Base-by-base conservation (phyloP, 2,888 invertebrate genomes). In the Cantharis flavilabris region DNA sequence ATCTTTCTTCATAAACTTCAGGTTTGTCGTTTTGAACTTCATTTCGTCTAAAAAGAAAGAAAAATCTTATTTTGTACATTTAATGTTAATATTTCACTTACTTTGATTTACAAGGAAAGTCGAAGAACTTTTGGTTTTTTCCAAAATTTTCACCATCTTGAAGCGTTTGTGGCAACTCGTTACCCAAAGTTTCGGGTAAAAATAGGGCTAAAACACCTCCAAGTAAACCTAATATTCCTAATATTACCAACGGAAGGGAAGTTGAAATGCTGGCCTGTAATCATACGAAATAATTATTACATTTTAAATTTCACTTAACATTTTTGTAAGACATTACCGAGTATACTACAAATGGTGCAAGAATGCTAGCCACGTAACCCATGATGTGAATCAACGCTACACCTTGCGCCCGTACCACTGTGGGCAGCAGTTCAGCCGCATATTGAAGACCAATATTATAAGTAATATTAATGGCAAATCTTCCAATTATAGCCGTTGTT, bases 381-480 rank as follows among this genome's bases (percentile, higher is more conserved):
- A 96, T 95, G 75, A 96, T 95, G 84, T 96, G 96, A 71, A 96
- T 95, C 14, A 96, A 89, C 0, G 96, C 95, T 0, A 97, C 95
- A 0, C 96, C 96, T 86, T 96, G 96, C 0, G 96, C 96, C 67
- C 97, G 87, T 0, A 97, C 95, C 1, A 96, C 96, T 0, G 97
- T 97, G 0, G 97, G 97, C 10, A 97, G 86, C 13, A 97, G 88
- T 86, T 97, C 97, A 0, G 97, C 96, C 0, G 96, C 96, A 87
- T 96, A 97, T 82, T 97, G 97, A 0, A 97, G 90, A 0, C 96
- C 96, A 80, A 97, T 96, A 87, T 96, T 97, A 88, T 97, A 97
- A 0, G 96, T 95, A 71, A 96, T 96, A 86, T 96, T 97, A 11
- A 97, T 94, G 79, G 95, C 94, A 82, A 97, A 96, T 16, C 97